These are phyloP conservation scores for Pogonocherus hispidulus DNA, from an alignment of 2,888 invertebrate genomes.

Conservation along the genomic window DNA sequence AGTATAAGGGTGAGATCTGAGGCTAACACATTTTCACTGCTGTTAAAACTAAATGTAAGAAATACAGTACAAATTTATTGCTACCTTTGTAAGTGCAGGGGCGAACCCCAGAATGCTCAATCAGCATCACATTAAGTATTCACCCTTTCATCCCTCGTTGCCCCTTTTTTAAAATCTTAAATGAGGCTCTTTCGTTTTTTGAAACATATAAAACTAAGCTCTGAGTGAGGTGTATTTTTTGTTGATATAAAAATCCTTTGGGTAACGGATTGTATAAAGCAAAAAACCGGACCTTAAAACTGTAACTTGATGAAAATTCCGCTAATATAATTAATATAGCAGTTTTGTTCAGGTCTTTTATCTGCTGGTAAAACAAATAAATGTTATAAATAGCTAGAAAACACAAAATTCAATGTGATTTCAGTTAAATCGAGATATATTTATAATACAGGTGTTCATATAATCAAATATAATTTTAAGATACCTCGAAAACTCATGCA, in stretches of 20 bases:
- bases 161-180: constrained; percentile 4
- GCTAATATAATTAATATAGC: no score
- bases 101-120: not conserved
- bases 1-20: no score
- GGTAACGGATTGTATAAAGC: not conserved
- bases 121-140: constrained; percentile 3
- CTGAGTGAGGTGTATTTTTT: not conserved
- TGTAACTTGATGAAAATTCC: no score
- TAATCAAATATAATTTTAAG: no score
- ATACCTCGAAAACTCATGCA: no score
- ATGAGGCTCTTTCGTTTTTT: not conserved
- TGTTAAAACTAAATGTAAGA: not conserved
- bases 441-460: no score
- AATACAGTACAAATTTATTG: not conserved
- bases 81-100: not conserved
- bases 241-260: not conserved
- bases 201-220: not conserved
- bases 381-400: no score
- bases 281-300: not conserved
- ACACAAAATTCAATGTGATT: no score
- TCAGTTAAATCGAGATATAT: no score
- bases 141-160: not conserved
- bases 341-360: constrained; percentile 75
- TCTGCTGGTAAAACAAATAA: no score
- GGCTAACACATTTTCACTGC: no score